These are phyloP conservation scores for Agelas oroides DNA, from an alignment of 37 sponge, comb jelly and placozoan genomes.

Conservation along the genomic window DNA sequence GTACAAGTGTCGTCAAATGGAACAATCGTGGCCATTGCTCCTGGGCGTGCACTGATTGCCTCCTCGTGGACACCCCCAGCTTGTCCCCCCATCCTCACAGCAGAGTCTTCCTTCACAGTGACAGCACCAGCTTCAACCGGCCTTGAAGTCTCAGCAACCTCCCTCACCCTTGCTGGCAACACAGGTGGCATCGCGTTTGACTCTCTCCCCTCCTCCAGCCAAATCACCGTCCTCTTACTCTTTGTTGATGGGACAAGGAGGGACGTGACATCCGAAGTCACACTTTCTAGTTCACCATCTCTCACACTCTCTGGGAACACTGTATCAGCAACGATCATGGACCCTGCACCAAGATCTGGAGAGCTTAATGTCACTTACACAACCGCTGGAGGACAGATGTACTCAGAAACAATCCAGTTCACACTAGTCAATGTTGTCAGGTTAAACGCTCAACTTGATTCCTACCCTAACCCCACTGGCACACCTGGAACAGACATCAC, in stretches of 20 bases:
- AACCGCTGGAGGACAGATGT: too few relatives aligned
- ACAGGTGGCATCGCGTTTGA: not conserved
- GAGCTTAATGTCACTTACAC: not conserved
- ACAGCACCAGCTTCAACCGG: conserved; percentile 2
- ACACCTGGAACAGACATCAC: not conserved
- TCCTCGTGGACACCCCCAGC: not conserved
- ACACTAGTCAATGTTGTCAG: conserved; percentile 9
- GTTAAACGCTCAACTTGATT: not conserved
- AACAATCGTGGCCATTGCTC: not conserved
- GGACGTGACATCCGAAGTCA: not conserved
- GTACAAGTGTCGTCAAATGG: not conserved
- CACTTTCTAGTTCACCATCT: not conserved
- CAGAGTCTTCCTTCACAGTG: not conserved
- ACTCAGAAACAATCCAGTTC: not conserved
- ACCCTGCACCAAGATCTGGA: not conserved
- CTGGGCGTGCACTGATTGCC: conserved; percentile 8
- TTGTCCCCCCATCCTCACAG: not conserved
- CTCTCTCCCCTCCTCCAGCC: not conserved
- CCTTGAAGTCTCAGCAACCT: not conserved
- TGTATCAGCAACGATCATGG: not conserved
- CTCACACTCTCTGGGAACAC: not conserved
- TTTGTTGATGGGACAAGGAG: conserved; percentile 6
- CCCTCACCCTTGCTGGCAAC: conserved; percentile 5
- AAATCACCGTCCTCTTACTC: not conserved
- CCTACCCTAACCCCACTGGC: not conserved